Evolutionary conservation across 2,113 vertebrate species (phyloP), one percentile per base, ranked within the genome.

Genomic region (Malurus cyaneus): DNA sequence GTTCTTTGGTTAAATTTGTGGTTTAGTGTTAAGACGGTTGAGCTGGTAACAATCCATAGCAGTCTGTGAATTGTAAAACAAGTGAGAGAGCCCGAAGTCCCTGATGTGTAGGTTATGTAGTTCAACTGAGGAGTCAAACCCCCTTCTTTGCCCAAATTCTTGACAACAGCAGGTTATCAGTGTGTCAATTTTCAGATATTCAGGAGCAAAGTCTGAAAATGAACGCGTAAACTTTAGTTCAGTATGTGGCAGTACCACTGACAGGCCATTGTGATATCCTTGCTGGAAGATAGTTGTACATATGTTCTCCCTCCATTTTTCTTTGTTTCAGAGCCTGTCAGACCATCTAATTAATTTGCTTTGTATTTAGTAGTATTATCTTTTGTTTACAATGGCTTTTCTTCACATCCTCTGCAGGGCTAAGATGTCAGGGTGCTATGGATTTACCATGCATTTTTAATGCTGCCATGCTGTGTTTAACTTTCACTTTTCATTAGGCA

Each of bases 401-500:
- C 91, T 93, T 88, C 92, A 94, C 90, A 92, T 97, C 95, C 72
- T 97, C 91, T 95, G 88, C 92, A 93, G 85, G 97, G 95, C 95
- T 96, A 95, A 97, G 74, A 96, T 94, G 86, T 97, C 82, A 95
- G 84, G 80, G 92, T 97, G 95, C 94, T 97, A 96, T 97, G 97
- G 97, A 97, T 97, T 97, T 96, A 96, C 95, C 89, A 78, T 96
- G 97, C 97, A 97, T 98, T 97, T 98, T 96, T 97, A 97, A 97
- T 97, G 97, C 96, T 96, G 81, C 97, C 98, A 98, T 98, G 97
- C 96, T 98, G 97, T 98, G 97, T 98, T 98, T 98, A 98, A 97
- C 97, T 98, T 98, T 98, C 97, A 98, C 97, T 98, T 98, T 97
- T 98, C 97, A 97, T 98, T 98, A 97, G 96, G 97, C 97, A 98